phyloP scores from a whole-genome alignment of 1,140 invertebrate species.

The Stegodyphus mimosarum region DNA sequence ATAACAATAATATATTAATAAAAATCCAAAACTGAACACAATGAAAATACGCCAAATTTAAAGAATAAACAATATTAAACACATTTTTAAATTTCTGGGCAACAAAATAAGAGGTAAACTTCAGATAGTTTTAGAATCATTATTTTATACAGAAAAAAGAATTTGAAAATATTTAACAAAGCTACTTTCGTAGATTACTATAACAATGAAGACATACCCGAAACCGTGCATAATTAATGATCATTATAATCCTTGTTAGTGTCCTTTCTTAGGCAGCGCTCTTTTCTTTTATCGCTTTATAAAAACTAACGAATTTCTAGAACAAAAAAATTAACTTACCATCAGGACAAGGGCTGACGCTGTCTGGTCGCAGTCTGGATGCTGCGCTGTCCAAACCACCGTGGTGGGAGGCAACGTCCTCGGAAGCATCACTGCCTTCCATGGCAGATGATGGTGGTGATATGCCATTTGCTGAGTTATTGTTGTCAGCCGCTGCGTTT shows the following conservation, averaged over 20 bases:
- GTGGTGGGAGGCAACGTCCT: slow-evolving; percentile 21
- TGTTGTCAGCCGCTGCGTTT: slow-evolving; percentile 9
- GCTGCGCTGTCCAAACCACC: background rate
- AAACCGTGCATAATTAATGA: background rate
- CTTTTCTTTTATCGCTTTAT: background rate
- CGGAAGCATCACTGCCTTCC: slow-evolving; percentile 48
- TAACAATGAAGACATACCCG: background rate
- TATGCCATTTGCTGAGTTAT: background rate
- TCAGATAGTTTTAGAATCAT: no score
- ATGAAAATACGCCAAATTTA: no score
- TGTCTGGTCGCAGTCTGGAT: slow-evolving; percentile 8
- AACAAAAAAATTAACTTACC: slow-evolving; percentile 12
- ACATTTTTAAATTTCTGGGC: no score
- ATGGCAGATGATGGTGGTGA: slow-evolving; percentile 50
- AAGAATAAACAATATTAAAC: no score
- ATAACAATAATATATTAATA: no score
- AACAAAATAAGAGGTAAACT: no score
- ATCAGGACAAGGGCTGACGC: slow-evolving; percentile 35
- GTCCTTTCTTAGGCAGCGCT: no score
- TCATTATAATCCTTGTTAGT: background rate
- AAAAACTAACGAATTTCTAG: background rate
- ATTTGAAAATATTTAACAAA: no score
- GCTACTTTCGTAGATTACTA: background rate
- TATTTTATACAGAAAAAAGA: background rate
- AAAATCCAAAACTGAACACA: no score